Conservation (phyloP, 2,797 vertebrate genomes). For the Hirundo rustica region DNA sequence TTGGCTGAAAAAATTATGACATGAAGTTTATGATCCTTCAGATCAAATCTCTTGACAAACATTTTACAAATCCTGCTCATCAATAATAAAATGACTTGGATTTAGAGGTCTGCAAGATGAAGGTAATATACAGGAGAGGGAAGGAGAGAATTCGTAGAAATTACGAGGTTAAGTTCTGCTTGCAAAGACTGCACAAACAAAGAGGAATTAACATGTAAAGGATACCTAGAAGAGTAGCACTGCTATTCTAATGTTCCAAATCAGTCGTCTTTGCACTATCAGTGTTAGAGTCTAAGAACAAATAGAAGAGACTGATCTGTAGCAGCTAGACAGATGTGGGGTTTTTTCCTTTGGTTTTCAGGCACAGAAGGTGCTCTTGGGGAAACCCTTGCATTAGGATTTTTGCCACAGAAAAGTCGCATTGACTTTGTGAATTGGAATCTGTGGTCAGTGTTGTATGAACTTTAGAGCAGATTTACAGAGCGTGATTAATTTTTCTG, state of each 20-base stretch:
- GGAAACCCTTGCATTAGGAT: not conserved
- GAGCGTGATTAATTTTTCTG: not conserved
- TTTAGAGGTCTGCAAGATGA: not conserved
- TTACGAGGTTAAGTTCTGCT: not conserved
- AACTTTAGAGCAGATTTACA: not conserved
- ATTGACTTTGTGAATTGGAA: not conserved
- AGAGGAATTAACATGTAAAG: not conserved
- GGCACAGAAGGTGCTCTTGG: not conserved
- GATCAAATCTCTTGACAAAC: conserved; percentile 16
- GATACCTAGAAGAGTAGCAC: not conserved
- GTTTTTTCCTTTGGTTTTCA: not conserved
- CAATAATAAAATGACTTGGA: not conserved
- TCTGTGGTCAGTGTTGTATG: not conserved
- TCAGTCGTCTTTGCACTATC: not conserved
- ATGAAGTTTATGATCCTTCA: conserved; percentile 4
- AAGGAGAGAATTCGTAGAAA: not conserved
- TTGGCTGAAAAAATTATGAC: not conserved
- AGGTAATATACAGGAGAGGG: not conserved
- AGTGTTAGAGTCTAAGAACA: not conserved
- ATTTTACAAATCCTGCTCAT: not conserved
- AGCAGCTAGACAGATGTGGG: not conserved
- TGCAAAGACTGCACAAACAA: not conserved
- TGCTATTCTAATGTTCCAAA: not conserved
- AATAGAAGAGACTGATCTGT: not conserved
- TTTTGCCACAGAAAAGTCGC: not conserved